Base-by-base conservation (phyloP, 2,113 vertebrate species). In the Oreochromis niloticus region DNA sequence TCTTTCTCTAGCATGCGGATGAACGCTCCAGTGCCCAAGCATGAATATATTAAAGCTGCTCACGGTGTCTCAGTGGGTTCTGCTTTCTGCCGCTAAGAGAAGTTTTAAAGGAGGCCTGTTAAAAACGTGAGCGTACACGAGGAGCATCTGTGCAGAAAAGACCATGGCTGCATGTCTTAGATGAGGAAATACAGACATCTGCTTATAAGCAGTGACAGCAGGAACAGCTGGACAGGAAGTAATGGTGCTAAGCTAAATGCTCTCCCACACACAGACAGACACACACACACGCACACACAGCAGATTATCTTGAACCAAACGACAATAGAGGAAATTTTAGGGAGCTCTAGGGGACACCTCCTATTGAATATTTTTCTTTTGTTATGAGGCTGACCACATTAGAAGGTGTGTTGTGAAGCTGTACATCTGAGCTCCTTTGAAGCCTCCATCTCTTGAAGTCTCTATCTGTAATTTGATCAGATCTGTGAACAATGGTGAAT, bases 211-310 rank as follows among this genome's bases (percentile, higher is more conserved):
- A 61, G 73, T 89, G 94, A 93, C 91, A 91, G 91, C 91, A 88
- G 91, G 91, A 95, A 93, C 94, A 95, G 95, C 92, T 94, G 95
- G 93, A 93, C 93, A 90, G 94, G 93, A 95, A 95, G 92, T 90
- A 56, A 61, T 71, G 81, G 84, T 68, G 89, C 89, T 86, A 85
- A 91, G 89, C 88, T 55, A 59, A 61, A 39, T 10, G 17, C 50
- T 56, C 48, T 14, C 80, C 17, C 22, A 12, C 71, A 83, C 36
- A 66, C 81, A 78, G 73, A 56, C 68, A 30, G 63, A 71, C 43
- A 54, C 81, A 61, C 30, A 22, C 30, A 56, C 71, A 12, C 63
- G 32, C 43, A 54, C 82, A 71, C 82, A 73, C 81, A 27, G 66
- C 32, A 80, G 73, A 90, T 91, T 91, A 87, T 91, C 84, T 79